Evolutionary conservation across 2,113 vertebrate species (phyloP).

Genomic region (Ardeotis arabs): DNA sequence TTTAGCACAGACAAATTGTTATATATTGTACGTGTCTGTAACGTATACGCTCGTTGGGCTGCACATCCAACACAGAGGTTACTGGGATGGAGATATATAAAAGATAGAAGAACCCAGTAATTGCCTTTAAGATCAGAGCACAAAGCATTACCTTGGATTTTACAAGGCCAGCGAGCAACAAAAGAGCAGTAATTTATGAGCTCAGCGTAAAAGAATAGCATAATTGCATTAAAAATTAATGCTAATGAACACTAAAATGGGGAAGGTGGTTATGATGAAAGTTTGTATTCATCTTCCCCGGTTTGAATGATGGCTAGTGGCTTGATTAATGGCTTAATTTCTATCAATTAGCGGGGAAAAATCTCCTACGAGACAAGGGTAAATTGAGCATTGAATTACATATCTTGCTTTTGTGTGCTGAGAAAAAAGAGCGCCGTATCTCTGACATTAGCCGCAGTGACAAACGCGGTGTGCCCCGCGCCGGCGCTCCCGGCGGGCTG

Average conservation of each 20-base stretch:
- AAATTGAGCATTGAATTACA: conserved; percentile 99
- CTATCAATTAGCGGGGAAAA: conserved; percentile 99
- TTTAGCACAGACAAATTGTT: neutral
- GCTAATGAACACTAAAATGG: conserved; percentile 99
- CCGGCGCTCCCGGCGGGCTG: conserved; percentile 66
- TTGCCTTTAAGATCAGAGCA: conserved; percentile 99
- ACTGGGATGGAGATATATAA: conserved; percentile 88
- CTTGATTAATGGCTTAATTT: conserved; percentile 99
- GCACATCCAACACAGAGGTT: conserved; percentile 76
- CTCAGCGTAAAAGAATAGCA: conserved; percentile 99
- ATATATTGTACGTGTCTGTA: neutral
- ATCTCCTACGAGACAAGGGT: conserved; percentile 94
- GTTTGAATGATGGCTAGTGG: conserved; percentile 99
- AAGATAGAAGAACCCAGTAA: conserved; percentile 94
- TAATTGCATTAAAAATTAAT: conserved; percentile 99
- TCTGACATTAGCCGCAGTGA: conserved; percentile 74
- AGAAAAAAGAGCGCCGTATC: conserved; percentile 70
- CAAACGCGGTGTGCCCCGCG: conserved; percentile 73
- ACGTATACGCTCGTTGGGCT: neutral
- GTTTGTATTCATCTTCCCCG: conserved; percentile 99
- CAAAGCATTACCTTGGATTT: conserved; percentile 99
- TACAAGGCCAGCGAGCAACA: conserved; percentile 99
- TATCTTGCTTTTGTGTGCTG: conserved; percentile 85
- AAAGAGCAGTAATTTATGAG: conserved; percentile 99
- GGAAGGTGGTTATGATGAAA: conserved; percentile 99